Base-by-base conservation (phyloP, 2,888 invertebrate genomes). In the Pyrrhosoma nymphula region DNA sequence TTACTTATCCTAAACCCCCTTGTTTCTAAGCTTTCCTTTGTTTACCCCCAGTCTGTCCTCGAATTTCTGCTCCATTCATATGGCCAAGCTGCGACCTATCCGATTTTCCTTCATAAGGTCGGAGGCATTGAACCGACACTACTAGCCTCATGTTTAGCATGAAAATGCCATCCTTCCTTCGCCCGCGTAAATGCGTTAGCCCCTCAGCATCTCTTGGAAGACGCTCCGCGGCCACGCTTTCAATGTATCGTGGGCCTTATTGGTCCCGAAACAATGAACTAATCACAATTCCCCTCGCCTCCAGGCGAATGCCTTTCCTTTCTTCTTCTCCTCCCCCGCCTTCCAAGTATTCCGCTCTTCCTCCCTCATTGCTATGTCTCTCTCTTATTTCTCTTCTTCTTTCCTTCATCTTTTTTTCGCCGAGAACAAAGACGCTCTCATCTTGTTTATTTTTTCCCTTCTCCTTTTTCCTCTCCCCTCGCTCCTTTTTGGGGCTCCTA, bases 191-290 rank as follows among this genome's bases (percentile, higher is more conserved):
- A 35, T 14, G 30, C 82, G 82, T 35, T 35, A 12, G 23, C 35
- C 35, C 82, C 82, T 82, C 82, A 0, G 16, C 82, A 47, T 47
- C 47, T 47, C 47, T 14, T 18, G 16, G 30, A 35, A 35, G 82
- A 82, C 30, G n/a, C n/a, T 23, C 10, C 69, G 16, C 30, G 82
- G 14, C 82, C 35, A 14, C 82, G 30, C 82, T 47, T 82, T 35
- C 30, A 1, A 35, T 82, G 82, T 30, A 26, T 35, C 82, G 82
- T 82, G 82, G 82, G 82, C 30, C 82, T 82, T 35, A 82, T 82
- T 82, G 35, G 82, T 82, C 82, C 35, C 82, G 82, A 82, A 82
- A 82, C 82, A 82, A 82, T 82, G 82, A 82, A 82, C 82, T 82
- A 82, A 82, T 82, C 82, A 35, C 82, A 82, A 82, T 82, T 82